Evolutionary conservation across 2,888 invertebrate genomes (phyloP).

Genomic region (Caenorhabditis panamensis): DNA sequence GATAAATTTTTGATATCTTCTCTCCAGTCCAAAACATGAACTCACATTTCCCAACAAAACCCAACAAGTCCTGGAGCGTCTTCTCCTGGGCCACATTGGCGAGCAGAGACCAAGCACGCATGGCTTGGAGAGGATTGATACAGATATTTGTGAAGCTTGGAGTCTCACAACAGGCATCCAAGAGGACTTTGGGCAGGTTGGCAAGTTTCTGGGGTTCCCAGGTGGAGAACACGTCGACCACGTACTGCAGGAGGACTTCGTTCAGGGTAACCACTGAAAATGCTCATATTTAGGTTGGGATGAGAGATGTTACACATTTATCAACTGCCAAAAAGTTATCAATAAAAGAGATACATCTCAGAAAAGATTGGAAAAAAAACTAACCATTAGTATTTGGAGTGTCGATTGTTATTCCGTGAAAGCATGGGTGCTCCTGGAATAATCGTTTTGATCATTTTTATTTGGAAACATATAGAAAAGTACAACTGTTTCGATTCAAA

Average conservation of each 20-base stretch:
- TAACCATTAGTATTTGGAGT: too few species aligned
- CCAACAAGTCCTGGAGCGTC: constrained; percentile 21
- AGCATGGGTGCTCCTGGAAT: too few species aligned
- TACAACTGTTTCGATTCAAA: too few species aligned
- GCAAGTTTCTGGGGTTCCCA: neutral
- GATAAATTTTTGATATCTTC: neutral
- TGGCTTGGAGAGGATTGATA: constrained; percentile 41
- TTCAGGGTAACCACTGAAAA: too few species aligned
- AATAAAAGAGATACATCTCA: too few species aligned
- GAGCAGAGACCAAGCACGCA: constrained; percentile 44
- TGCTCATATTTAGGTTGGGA: too few species aligned
- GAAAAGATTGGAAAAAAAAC: too few species aligned
- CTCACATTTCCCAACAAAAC: constrained; percentile 25
- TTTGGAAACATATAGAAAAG: too few species aligned
- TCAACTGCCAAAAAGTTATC: too few species aligned
- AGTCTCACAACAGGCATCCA: neutral
- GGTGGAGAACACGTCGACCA: neutral
- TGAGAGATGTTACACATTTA: too few species aligned
- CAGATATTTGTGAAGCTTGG: constrained; percentile 10
- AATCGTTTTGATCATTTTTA: too few species aligned
- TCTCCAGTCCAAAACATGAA: neutral
- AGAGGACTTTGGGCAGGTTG: neutral
- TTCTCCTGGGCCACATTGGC: constrained; percentile 30
- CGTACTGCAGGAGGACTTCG: neutral
- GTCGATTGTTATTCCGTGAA: too few species aligned